Base-by-base conservation (phyloP, 2,888 invertebrate genomes). In the Athripsodes cinereus region DNA sequence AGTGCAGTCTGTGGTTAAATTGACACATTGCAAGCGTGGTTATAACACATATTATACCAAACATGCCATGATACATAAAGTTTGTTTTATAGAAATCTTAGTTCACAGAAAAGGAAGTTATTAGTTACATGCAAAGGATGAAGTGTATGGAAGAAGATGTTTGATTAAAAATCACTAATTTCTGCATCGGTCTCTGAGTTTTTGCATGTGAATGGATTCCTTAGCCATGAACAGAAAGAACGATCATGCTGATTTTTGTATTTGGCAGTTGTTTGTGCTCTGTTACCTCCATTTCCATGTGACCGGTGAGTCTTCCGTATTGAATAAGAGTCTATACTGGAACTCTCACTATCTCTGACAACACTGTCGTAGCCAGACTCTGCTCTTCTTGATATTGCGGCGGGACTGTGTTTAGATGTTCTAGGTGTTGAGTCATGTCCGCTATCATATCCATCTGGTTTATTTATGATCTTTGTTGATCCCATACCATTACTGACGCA, bases 331-430 rank as follows among this genome's bases (percentile, higher is more conserved):
- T 90, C 91, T 65, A 91, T 84, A 59, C 90, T 92, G 20, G 92
- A 92, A 62, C 90, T 92, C 69, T 94, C 93, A 65, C 90, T 89
- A 71, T 93, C 93, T 61, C 93, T 79, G 10, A 92, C 87, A 64
- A 94, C 90, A 67, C 92, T 93, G 69, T 95, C 95, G 68, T 94
- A 95, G 1, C 95, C 95, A 68, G 91, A 92, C 70, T 93, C 92
- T 2, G 92, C 90, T 53, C 90, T 81, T 64, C 90, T 76, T 0
- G 89, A 90, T 2, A 90, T 85, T 0, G 88, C 89, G 0, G 86
- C 86, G 0, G 87, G 86, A 65, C 90, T 90, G 64, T 90, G 86
- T 69, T 90, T 90, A 1, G 90, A 88, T 13, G 90, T 90, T 16
- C 90, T 78, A 0, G 90, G 90, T 1, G 90, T 90, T 1, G 90